Conservation (phyloP, 35 echinoderm and acorn worm species). For the Heliocidaris erythrogramma region DNA sequence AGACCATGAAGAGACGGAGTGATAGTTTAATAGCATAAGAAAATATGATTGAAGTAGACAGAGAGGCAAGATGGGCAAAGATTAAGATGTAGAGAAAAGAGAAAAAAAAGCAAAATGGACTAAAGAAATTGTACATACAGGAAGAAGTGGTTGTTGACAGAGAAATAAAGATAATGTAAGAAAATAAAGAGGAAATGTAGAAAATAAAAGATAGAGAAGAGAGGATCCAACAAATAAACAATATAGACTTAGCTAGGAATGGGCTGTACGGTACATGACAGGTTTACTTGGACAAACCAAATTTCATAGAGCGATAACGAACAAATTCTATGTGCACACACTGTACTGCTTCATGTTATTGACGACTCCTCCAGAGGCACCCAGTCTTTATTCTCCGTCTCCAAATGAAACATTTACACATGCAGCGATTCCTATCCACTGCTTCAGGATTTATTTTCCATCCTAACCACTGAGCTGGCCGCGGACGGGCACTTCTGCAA, state of each 20-base stretch:
- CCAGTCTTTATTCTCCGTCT: not conserved
- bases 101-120: too few species aligned
- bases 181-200: too few species aligned
- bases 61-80: too few species aligned
- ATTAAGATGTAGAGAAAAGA: too few species aligned
- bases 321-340: not conserved
- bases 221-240: not conserved
- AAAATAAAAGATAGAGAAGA: too few species aligned
- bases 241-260: not conserved
- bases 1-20: not conserved
- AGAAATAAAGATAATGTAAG: too few species aligned
- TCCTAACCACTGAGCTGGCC: not conserved
- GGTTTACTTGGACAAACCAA: not conserved
- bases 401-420: not conserved
- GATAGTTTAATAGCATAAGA: not conserved
- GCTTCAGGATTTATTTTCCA: not conserved
- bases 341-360: not conserved
- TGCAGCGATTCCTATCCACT: not conserved
- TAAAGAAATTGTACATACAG: too few species aligned
- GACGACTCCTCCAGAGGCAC: not conserved
- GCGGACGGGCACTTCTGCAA: not conserved
- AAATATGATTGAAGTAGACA: too few species aligned
- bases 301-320: not conserved
- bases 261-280: not conserved
- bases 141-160: too few species aligned